Evolutionary conservation across 2,888 invertebrate species (phyloP), one percentile per base, ranked within the genome.

Genomic region (Sympetrum striolatum): DNA sequence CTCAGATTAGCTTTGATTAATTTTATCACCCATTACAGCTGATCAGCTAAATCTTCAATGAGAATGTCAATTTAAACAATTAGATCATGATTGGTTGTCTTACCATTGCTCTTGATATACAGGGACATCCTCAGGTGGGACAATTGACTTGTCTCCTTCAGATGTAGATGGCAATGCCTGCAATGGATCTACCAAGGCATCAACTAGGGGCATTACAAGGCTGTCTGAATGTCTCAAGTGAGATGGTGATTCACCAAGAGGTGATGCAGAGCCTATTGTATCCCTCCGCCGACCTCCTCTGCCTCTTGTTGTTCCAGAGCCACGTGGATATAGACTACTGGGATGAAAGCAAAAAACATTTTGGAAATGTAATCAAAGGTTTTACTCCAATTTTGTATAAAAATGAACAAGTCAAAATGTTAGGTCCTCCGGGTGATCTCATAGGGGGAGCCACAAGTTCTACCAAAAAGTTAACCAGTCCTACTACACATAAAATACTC

Each of bases 111-210:
- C 86, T 37, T 86, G 86, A n/a, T 86, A 86, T 18, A 90, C 80
- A 18, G 90, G 90, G 37, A 90, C 80, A 80, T 90, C 90, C 58
- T 90, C 90, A 80, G 90, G 80, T 4, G 90, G 90, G 8, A 79
- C 58, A 64, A 86, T 60, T 12, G 86, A 86, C n/a, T 86, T 86
- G 25, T 86, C 86, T 37, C n/a, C 64, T 25, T 86, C 86, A 22
- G 60, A 58, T n/a, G 86, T 37, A 60, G 86, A 86, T 86, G 86
- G 64, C 18, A 64, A 3, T 60, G 37, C 64, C n/a, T 58, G 64
- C 37, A 86, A 86, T 22, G 86, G 60, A 37, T 86, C 86, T 53
- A 25, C 86, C n/a, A 86, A 12, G 2, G 37, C 86, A 64, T 86
- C 86, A 0, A 86, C 86, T 37, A 86, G 12, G n/a, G 37, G 5